phyloP scores from a whole-genome alignment of 2,113 vertebrate species.

The Rhizomys pruinosus region DNA sequence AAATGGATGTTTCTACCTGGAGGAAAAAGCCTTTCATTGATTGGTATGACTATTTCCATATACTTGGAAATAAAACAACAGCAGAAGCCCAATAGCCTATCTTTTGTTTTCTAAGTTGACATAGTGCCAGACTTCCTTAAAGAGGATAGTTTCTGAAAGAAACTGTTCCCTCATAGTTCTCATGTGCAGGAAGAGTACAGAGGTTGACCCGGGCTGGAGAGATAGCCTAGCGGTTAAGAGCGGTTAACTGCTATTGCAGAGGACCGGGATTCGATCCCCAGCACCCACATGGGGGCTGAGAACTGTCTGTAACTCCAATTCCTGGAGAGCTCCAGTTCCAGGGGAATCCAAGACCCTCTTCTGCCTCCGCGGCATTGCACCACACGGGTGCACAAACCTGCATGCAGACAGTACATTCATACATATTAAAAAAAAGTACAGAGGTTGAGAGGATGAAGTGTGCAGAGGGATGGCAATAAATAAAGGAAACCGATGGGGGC shows the following conservation, averaged over 20 bases:
- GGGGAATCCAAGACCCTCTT: too few relatives aligned
- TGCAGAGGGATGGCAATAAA: background rate
- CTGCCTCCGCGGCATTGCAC: too few relatives aligned
- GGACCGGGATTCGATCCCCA: too few relatives aligned
- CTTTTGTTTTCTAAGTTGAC: slow-evolving; percentile 50
- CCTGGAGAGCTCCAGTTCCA: too few relatives aligned
- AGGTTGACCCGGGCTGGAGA: too few relatives aligned
- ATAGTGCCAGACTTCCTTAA: slow-evolving; percentile 4
- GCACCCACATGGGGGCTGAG: too few relatives aligned
- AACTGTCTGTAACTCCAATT: too few relatives aligned
- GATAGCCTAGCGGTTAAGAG: too few relatives aligned
- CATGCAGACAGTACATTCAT: too few relatives aligned
- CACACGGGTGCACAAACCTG: too few relatives aligned
- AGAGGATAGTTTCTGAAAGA: slow-evolving; percentile 16
- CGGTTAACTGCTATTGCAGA: too few relatives aligned
- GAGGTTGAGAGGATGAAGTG: slow-evolving; percentile 3
- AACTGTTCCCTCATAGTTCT: slow-evolving; percentile 13
- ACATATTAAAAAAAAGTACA: too few relatives aligned
- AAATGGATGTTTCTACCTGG: slow-evolving; percentile 23
- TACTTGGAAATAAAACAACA: slow-evolving; percentile 60
- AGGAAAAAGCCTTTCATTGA: background rate
- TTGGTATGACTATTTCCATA: slow-evolving; percentile 1
- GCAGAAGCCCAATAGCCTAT: background rate
- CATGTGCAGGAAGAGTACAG: slow-evolving; percentile 14
- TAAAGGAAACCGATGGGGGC: background rate